phyloP scores from a whole-genome alignment of 1,140 invertebrate species.

The Arctopsyche grandis region DNA sequence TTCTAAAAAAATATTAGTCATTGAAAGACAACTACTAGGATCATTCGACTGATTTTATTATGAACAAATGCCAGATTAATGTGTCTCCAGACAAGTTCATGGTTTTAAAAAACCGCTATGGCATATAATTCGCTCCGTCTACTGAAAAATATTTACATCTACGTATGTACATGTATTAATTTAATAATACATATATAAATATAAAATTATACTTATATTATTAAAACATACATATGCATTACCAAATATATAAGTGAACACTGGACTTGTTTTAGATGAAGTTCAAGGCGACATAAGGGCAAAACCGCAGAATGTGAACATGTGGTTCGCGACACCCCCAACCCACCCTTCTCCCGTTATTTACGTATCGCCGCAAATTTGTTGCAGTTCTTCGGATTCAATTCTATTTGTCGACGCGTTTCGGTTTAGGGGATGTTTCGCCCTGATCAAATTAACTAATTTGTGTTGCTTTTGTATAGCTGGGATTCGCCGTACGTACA shows the following conservation, averaged over 20 bases:
- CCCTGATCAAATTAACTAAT: conserved; percentile 54
- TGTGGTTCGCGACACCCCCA: conserved; percentile 33
- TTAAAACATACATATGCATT: not conserved
- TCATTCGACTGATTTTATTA: too few species aligned
- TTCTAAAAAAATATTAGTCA: too few species aligned
- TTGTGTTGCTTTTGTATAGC: conserved; percentile 46
- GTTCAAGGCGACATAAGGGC: not conserved
- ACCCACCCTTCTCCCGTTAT: not conserved
- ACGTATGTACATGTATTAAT: not conserved
- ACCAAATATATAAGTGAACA: not conserved
- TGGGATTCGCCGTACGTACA: not conserved
- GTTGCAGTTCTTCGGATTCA: conserved; percentile 24
- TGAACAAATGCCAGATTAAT: too few species aligned
- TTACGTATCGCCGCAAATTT: conserved; percentile 46
- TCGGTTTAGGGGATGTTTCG: not conserved
- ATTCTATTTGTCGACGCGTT: not conserved
- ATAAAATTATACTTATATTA: not conserved
- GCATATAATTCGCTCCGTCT: too few species aligned
- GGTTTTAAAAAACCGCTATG: too few species aligned
- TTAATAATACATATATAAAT: not conserved
- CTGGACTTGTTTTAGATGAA: not conserved
- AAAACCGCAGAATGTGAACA: conserved; percentile 46
- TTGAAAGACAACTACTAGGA: too few species aligned
- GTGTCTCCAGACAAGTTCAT: too few species aligned
- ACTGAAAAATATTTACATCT: too few species aligned